Base-by-base conservation (phyloP, 2,888 invertebrate genomes). In the Platycheirus rosarum region DNA sequence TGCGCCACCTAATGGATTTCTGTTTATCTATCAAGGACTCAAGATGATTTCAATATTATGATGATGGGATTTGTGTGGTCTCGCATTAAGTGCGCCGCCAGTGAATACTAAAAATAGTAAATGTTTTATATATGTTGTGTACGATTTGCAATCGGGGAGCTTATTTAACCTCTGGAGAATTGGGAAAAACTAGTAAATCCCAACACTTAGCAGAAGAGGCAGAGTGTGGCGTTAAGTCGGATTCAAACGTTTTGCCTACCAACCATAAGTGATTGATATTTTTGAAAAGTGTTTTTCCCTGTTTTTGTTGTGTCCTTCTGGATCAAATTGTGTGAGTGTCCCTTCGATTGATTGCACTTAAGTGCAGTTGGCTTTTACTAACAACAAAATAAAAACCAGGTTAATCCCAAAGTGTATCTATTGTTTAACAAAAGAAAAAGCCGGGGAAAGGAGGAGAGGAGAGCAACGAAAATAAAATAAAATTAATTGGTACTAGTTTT, bases 1-100 rank as follows among this genome's bases (percentile, higher is more conserved):
- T 82, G 82, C 82, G 77, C 73, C 68, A 84, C 75, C 84, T 86
- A 86, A 86, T 86, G 85, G 85, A 86, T 86, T 86, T 85, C 84
- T 86, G 85, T 86, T 86, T 86, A 86, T 85, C 85, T 84, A 85
- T 71, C 74, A 84, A 80, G 85, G 85, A 86, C 85, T 84, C 85
- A 75, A 85, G 80, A 85, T 85, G 85, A 85, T 85, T 86, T 85
- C 70, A 77, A 77, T 82, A 84, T 85, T 85, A 86, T 84, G 77
- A 69, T 73, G 84, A 84, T 57, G 57, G 40, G 85, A 85, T 86
- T 86, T 85, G 63, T 76, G 78, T 48, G 84, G 84, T 62, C 35
- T 84, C 35, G 76, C 69, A 57, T 84, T 80, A 74, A 76, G 70
- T 80, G 71, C 62, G 62, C 69, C 62, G 62, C 69, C 65, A 74